Percentiles rank a stretch among this genome's conserved stretches.
Evolutionary conservation across 1,140 invertebrate genomes (phyloP).

Genomic region (Penaeus indicus): DNA sequence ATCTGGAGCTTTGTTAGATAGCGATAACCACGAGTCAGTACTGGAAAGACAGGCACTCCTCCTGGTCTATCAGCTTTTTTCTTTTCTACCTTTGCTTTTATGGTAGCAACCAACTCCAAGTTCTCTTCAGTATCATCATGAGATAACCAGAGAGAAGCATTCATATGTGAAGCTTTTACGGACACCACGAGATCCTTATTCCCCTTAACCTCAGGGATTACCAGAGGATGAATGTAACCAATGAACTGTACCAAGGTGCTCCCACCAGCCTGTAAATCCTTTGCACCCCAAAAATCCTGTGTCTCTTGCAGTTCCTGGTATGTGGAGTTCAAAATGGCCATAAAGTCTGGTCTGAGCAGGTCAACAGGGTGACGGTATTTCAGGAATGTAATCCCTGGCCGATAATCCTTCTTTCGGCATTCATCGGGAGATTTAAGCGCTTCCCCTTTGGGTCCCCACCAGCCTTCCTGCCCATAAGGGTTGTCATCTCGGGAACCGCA

Average conservation of each 20-base stretch:
- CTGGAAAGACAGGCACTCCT: slow-evolving; percentile 17
- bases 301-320: slow-evolving; percentile 82
- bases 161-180: slow-evolving; percentile 67
- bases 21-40: background rate
- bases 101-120: slow-evolving; percentile 32
- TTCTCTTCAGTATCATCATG: slow-evolving; percentile 28
- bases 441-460: slow-evolving; percentile 89
- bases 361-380: slow-evolving; percentile 89
- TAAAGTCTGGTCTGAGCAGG: slow-evolving; percentile 84
- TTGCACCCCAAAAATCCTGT: slow-evolving; percentile 76
- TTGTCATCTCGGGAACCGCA: slow-evolving; percentile 84
- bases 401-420: slow-evolving; percentile 83
- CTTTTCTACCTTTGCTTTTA: slow-evolving; percentile 16
- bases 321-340: slow-evolving; percentile 85
- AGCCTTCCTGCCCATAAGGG: slow-evolving; percentile 82
- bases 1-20: slow-evolving; percentile 22
- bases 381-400: slow-evolving; percentile 89
- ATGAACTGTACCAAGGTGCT: slow-evolving; percentile 75
- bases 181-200: slow-evolving; percentile 66
- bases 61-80: slow-evolving; percentile 20
- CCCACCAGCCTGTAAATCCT: slow-evolving; percentile 73
- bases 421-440: slow-evolving; percentile 80
- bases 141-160: slow-evolving; percentile 60
- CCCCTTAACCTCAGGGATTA: slow-evolving; percentile 74
- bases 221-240: slow-evolving; percentile 84